Percentiles rank a stretch among this genome's conserved stretches.
These are phyloP conservation scores for Phalacrocorax pelagicus DNA, from an alignment of 2,113 vertebrate species.

Conservation along the genomic window DNA sequence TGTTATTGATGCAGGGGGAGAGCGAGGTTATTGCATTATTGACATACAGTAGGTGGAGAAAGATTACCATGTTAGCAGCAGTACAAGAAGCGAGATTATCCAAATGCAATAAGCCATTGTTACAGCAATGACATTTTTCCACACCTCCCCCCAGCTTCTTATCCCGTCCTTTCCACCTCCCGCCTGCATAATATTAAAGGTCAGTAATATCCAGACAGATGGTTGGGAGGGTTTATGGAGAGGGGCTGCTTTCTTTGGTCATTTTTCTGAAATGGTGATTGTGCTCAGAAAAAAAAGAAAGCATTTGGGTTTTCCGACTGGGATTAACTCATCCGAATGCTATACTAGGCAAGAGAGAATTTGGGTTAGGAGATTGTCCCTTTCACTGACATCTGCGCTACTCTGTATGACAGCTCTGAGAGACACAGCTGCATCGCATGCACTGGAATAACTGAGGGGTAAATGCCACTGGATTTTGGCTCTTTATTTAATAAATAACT, in stretches of 20 bases:
- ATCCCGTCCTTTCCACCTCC: constrained; percentile 13
- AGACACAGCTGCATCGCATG: not conserved
- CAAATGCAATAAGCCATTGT: constrained; percentile 59
- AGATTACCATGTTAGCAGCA: constrained; percentile 28
- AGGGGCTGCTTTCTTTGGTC: constrained; percentile 44
- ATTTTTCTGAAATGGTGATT: constrained; percentile 42
- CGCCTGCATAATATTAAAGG: constrained; percentile 25
- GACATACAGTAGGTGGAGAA: constrained; percentile 49
- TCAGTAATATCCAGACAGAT: constrained; percentile 61
- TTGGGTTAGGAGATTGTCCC: not conserved
- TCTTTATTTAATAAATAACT: not conserved
- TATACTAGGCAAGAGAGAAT: not conserved
- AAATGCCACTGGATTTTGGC: not conserved
- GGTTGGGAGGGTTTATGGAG: constrained; percentile 40
- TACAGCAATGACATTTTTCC: constrained; percentile 37
- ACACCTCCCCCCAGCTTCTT: not conserved
- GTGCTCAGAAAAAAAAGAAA: not conserved
- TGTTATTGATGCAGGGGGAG: constrained; percentile 37
- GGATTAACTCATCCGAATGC: not conserved
- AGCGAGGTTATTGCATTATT: constrained; percentile 56
- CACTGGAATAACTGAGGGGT: not conserved
- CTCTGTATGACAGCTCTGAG: not conserved
- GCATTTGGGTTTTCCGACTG: not conserved
- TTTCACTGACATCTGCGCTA: not conserved
- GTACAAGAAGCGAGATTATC: constrained; percentile 52